Percentiles rank a stretch among this genome's conserved stretches.
phyloP scores from a whole-genome alignment of 2,888 invertebrate species.

The Phoenoteleia sp. region DNA sequence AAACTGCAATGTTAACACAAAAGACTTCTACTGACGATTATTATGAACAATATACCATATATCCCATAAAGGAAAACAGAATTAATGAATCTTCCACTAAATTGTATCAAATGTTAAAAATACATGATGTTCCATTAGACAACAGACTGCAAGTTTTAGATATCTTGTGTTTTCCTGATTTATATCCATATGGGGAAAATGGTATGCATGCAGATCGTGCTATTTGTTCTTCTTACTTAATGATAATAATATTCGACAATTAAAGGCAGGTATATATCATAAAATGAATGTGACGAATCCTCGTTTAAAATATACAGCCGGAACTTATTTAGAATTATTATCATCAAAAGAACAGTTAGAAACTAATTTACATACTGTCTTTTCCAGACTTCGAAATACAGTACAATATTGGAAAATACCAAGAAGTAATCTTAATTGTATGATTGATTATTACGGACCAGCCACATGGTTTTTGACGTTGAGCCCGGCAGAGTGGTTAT shows the following conservation, averaged over 20 bases:
- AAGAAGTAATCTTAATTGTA: conserved; percentile 28
- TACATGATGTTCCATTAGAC: conserved; percentile 72
- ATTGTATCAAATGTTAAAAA: conserved; percentile 75
- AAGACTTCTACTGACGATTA: conserved; percentile 61
- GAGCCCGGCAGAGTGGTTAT: too few species aligned
- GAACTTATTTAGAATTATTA: conserved; percentile 26
- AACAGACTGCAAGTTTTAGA: conserved; percentile 65
- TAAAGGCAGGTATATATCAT: conserved; percentile 58
- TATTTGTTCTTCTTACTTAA: too few species aligned
- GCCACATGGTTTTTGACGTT: conserved; percentile 71
- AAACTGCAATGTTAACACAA: conserved; percentile 58
- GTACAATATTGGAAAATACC: conserved; percentile 70
- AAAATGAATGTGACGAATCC: conserved; percentile 51
- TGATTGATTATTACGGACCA: not conserved
- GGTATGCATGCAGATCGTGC: too few species aligned
- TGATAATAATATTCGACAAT: too few species aligned
- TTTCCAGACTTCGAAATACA: conserved; percentile 73
- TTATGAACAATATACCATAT: conserved; percentile 69
- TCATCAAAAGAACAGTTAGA: conserved; percentile 11
- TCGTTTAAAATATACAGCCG: conserved; percentile 25
- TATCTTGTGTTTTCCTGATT: conserved; percentile 74
- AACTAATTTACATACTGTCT: conserved; percentile 49
- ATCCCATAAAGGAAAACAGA: too few species aligned
- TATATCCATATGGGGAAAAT: too few species aligned
- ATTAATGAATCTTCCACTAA: conserved; percentile 43